Evolutionary conservation across 2,113 vertebrate species (phyloP).

Genomic region (Ramphastos sulfuratus): DNA sequence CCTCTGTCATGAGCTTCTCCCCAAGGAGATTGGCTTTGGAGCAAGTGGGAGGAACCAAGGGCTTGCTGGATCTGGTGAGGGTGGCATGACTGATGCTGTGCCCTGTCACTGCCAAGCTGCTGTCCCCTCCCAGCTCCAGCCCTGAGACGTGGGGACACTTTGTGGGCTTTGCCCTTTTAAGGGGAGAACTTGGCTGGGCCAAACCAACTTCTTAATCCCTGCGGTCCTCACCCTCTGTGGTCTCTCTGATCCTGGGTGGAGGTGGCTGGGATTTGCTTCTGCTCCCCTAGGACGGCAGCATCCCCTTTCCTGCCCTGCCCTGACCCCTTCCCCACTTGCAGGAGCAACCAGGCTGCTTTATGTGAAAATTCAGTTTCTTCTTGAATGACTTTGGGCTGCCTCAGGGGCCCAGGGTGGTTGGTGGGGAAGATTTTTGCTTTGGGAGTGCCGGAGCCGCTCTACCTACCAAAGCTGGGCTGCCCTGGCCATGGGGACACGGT

Average conservation of each 20-base stretch:
- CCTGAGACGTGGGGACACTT: background rate
- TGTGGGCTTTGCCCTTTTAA: conserved; percentile 64
- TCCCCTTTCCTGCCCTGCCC: background rate
- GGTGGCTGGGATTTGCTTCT: background rate
- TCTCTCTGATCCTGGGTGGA: background rate
- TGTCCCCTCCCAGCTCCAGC: conserved; percentile 2
- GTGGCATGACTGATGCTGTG: background rate
- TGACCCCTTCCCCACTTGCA: rapidly evolving
- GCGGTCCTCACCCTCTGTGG: background rate
- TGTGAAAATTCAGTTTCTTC: background rate
- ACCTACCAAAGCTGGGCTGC: background rate
- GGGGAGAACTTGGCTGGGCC: conserved; percentile 47
- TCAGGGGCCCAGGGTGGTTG: background rate
- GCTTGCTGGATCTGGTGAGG: background rate
- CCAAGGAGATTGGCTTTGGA: background rate
- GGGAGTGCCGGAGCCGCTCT: background rate
- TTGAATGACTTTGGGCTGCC: background rate
- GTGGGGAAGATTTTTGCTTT: background rate
- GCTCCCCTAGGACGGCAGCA: background rate
- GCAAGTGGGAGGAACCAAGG: background rate
- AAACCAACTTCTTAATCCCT: background rate
- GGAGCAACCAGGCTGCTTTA: background rate
- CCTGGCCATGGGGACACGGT: rapidly evolving
- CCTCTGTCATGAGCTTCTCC: background rate
- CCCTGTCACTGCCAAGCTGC: background rate